These are phyloP conservation scores for Sinocyclocheilus rhinocerous DNA, from an alignment of 2,113 vertebrate genomes.

Conservation along the genomic window DNA sequence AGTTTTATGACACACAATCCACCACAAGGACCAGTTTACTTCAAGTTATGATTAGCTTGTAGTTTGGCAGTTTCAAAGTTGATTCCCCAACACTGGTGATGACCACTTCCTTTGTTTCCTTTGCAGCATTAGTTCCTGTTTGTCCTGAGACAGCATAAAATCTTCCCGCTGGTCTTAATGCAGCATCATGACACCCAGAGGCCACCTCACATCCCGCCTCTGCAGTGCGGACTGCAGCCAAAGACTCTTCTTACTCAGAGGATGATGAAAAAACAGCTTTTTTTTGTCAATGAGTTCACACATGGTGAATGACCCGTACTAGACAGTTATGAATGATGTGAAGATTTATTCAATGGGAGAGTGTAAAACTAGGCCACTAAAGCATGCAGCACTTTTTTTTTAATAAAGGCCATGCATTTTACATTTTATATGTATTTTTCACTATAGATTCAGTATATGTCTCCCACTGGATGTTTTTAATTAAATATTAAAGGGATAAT, in stretches of 20 bases:
- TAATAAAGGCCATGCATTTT: too few relatives aligned
- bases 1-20: not conserved
- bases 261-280: not conserved
- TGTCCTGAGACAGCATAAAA: slow-evolving; percentile 17
- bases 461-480: too few relatives aligned
- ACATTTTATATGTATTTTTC: too few relatives aligned
- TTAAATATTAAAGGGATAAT: too few relatives aligned
- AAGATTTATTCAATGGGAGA: not conserved
- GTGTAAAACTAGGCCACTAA: not conserved
- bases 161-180: not conserved
- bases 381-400: not conserved
- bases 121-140: slow-evolving; percentile 2
- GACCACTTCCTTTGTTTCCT: not conserved
- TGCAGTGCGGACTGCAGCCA: not conserved
- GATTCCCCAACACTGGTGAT: not conserved
- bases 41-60: not conserved
- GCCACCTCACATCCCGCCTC: slow-evolving; percentile 13
- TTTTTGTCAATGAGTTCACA: not conserved
- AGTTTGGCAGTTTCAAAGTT: not conserved
- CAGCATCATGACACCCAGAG: slow-evolving; percentile 17
- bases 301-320: not conserved
- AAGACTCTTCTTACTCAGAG: not conserved
- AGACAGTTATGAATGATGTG: slow-evolving; percentile 32
- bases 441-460: too few relatives aligned
- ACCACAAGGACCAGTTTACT: not conserved